Evolutionary conservation across 2,113 vertebrate genomes (phyloP), one percentile per base, ranked within the genome.

Genomic region (Nibea coibor): DNA sequence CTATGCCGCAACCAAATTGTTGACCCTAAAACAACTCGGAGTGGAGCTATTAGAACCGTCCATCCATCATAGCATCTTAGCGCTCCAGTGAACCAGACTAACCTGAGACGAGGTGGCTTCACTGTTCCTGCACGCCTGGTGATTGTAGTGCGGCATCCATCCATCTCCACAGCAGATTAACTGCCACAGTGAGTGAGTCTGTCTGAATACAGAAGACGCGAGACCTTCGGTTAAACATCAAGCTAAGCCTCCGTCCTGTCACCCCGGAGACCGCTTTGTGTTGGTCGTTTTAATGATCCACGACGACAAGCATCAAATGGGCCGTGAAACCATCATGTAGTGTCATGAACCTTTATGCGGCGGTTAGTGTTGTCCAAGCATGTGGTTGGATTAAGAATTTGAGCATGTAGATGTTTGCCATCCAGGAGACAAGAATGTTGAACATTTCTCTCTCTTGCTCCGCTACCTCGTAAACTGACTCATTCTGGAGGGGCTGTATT

Each of bases 141-240:
- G 67, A 47, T 0, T 2, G 53, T 10, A 45, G 20, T 2, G 9
- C 10, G 61, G 22, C 12, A 35, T 31, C 35, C 78, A 10, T 72
- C 47, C 64, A 16, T 72, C 76, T 31, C 22, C 54, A n/a, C 53
- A 12, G 65, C 53, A 10, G 78, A 63, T 81, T 35, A 72, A 54
- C 48, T n/a, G 54, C 50, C 48, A 53, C 63, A 22, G 31, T 42
- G 67, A 66, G 0, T 45, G 1, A 35, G 4, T 48, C 77, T 16
- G 39, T 54, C 54, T 4, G 22, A 59, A 69, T 4, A 0, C 5
- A 58, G 53, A 63, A 53, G 70, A 78, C 5, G 58, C 0, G 16
- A 72, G 8, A 62, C 16, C n/a, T 35, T 71, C 4, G 8, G 85
- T 86, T 86, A 84, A 82, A 75, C 85, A 78, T 71, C 71, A 69